Percentiles rank a stretch among this genome's conserved stretches.
Conservation (phyloP, 1,140 invertebrate genomes). For the Batillaria attramentaria region DNA sequence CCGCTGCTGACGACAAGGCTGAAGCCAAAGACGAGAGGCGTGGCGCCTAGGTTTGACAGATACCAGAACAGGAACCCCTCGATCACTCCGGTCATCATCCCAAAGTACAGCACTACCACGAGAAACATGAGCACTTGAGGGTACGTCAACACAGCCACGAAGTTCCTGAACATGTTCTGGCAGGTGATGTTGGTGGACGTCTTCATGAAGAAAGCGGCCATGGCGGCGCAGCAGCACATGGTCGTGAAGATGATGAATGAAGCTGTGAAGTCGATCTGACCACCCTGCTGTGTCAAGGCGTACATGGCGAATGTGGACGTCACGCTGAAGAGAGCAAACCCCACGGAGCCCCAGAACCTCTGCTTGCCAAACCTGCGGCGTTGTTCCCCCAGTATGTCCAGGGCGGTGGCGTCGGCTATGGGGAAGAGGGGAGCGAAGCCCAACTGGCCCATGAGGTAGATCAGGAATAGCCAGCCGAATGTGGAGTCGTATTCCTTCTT, state of each 20-base stretch:
- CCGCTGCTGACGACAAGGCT: conserved; percentile 35
- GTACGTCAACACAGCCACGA: conserved; percentile 43
- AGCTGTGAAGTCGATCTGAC: conserved; percentile 47
- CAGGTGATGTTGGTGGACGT: conserved; percentile 47
- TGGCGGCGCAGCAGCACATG: conserved; percentile 43
- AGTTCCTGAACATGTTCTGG: conserved; percentile 37
- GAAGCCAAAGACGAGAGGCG: conserved; percentile 36
- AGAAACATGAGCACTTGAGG: conserved; percentile 34
- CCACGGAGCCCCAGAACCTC: conserved; percentile 41
- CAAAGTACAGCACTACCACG: conserved; percentile 39
- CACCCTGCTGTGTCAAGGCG: conserved; percentile 29
- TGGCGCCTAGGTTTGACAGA: conserved; percentile 33
- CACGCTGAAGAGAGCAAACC: conserved; percentile 50
- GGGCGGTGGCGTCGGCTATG: conserved; percentile 38
- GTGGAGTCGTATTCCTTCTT: conserved; percentile 35
- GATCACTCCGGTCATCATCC: conserved; percentile 37
- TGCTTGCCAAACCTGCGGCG: conserved; percentile 33
- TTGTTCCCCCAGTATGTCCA: conserved; percentile 31
- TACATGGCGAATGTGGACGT: conserved; percentile 62
- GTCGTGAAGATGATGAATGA: conserved; percentile 59
- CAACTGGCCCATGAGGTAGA: conserved; percentile 36
- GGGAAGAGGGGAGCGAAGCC: conserved; percentile 34
- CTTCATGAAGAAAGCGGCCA: conserved; percentile 48
- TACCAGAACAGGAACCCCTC: conserved; percentile 47
- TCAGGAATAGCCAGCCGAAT: conserved; percentile 34